Base-by-base conservation (phyloP, 2,113 vertebrate genomes). In the Phycodurus eques region DNA sequence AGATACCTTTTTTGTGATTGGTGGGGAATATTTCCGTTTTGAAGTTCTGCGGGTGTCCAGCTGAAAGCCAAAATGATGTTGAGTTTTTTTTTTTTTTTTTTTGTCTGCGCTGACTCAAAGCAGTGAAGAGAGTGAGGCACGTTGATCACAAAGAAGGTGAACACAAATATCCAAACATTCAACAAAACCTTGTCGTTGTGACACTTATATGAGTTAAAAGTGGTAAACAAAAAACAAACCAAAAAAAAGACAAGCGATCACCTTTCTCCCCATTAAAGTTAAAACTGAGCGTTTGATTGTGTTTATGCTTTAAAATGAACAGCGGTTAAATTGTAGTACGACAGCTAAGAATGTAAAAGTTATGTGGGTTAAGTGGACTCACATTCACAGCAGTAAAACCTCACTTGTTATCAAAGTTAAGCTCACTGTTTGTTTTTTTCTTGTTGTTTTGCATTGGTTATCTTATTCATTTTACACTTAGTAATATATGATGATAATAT, bases 21-120 rank as follows among this genome's bases (percentile, higher is more conserved):
- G 92, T 87, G 78, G 93, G 91, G 84, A 94, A 94, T 84, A 94
- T 94, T 92, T 94, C 93, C 72, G 93, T 93, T 92, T 94, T 94
- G 91, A 94, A 93, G 93, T 93, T 93, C 92, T 94, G 93, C 82
- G 92, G 93, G 75, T 93, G 93, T 92, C 93, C 93, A 85, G 92
- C 93, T 94, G 90, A 90, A 89, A 92, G 80, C 54, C 79, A 91
- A 77, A 85, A 80, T 68, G n/a, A 43, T 61, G 19, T 62, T 31
- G 57, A 33, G 15, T 60, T 33, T 33, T 33, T 43, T 75, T 86
- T 70, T 15, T 53, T 15, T 53, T 53, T 53, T 53, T 53, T 39
- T 39, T 39, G 6, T 5, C 3, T 39, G 15, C 4, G 1, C 47
- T 14, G 15, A 49, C 35, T 39, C 35, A 17, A 60, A 60, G 57